Conservation (phyloP, 2,113 vertebrate species). For the Chionodraco myersi region DNA sequence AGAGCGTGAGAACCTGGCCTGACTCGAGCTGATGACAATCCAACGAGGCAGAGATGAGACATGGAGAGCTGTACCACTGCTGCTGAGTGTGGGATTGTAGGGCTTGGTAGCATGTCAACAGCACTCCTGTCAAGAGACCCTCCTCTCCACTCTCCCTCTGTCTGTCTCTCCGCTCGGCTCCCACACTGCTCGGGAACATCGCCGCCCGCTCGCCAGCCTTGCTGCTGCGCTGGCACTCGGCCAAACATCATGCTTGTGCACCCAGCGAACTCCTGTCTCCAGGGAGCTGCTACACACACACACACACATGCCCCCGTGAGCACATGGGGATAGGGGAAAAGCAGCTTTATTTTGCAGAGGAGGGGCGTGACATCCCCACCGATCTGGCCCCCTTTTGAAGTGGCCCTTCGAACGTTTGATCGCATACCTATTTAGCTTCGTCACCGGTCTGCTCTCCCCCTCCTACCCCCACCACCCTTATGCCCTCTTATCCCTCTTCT, state of each 20-base stretch:
- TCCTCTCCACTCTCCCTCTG: slow-evolving; percentile 51
- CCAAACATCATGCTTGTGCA: slow-evolving; percentile 46
- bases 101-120: slow-evolving; percentile 67
- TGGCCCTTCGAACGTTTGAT: slow-evolving; percentile 58
- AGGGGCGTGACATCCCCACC: slow-evolving; percentile 39
- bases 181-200: slow-evolving; percentile 37
- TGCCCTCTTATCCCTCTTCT: slow-evolving; percentile 9
- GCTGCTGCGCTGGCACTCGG: slow-evolving; percentile 11
- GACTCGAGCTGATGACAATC: slow-evolving; percentile 62
- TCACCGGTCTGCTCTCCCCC: slow-evolving; percentile 12
- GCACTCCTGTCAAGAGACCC: slow-evolving; percentile 71
- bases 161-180: slow-evolving; percentile 25
- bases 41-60: slow-evolving; percentile 58
- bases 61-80: slow-evolving; percentile 47
- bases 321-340: neutral
- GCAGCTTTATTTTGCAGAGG: slow-evolving; percentile 28
- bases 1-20: slow-evolving; percentile 52
- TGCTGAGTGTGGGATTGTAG: slow-evolving; percentile 68
- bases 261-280: slow-evolving; percentile 24
- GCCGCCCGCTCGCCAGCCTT: slow-evolving; percentile 13
- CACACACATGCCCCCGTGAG: slow-evolving; percentile 15
- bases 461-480: neutral
- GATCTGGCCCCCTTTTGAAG: slow-evolving; percentile 56
- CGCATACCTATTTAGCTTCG: slow-evolving; percentile 26
- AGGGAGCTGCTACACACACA: slow-evolving; percentile 21